Percentiles rank a stretch among this genome's conserved stretches.
phyloP scores from a whole-genome alignment of 2,797 vertebrate species.

The Pseudochirops cupreus region DNA sequence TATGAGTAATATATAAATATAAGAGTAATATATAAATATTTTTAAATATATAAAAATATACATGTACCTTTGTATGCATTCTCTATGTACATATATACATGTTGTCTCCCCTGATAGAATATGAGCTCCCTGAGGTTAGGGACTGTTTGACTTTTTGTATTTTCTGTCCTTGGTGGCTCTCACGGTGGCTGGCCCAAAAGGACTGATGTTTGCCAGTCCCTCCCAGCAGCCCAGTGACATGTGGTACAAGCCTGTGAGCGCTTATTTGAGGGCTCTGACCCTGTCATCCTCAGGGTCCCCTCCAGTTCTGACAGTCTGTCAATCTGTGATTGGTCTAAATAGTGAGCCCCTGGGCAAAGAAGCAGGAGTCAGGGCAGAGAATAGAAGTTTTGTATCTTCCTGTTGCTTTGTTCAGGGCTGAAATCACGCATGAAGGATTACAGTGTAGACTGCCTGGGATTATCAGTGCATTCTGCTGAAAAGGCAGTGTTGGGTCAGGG shows the following conservation, averaged over 20 bases:
- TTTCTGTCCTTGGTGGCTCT: neutral
- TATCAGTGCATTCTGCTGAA: conserved; percentile 67
- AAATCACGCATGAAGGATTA: conserved; percentile 48
- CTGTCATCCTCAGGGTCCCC: neutral
- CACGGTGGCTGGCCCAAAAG: neutral
- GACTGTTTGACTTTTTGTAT: neutral
- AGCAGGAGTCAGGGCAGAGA: neutral
- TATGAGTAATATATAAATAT: too few species aligned
- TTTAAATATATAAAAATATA: neutral
- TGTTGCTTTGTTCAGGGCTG: neutral
- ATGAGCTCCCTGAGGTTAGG: neutral
- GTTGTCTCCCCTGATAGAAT: neutral
- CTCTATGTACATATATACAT: neutral
- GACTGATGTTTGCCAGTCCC: neutral
- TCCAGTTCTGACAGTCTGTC: neutral
- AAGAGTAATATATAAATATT: too few species aligned
- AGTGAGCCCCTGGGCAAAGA: neutral
- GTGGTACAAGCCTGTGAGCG: neutral
- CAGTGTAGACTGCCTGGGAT: conserved; percentile 40
- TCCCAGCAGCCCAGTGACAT: neutral
- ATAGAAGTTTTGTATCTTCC: neutral
- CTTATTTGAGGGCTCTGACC: neutral
- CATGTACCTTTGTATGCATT: neutral
- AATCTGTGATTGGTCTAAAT: neutral
- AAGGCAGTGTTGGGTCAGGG: conserved; percentile 64